Evolutionary conservation across 2,888 invertebrate species (phyloP), one percentile per base, ranked within the genome.

Genomic region (Nomada ruficornis): DNA sequence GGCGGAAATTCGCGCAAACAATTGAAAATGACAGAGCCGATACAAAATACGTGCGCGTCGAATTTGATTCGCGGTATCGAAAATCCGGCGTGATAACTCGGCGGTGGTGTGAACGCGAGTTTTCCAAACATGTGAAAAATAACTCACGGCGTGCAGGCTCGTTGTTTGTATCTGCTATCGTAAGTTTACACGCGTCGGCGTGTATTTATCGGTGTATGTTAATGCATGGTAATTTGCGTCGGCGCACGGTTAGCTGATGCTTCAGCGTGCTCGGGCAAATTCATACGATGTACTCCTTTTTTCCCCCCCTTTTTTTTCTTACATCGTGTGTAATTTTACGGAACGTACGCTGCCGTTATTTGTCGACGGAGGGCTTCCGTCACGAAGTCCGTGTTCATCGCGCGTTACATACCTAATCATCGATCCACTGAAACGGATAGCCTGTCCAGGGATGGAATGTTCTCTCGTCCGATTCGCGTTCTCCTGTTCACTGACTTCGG

Each of bases 161-260:
- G 20, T 11, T 50, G 44, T 60, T 52, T 54, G 52, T 70, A 70
- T 62, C 70, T 54, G 20, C 29, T 54, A 60, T 75, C 52, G 69
- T 26, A 36, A 60, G 52, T 60, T 60, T 52, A 75, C 75, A 75
- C 69, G 60, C 52, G 75, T 60, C n/a, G 2, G 20, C 70, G 5
- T 26, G 26, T 44, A 29, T 76, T 54, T 70, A 70, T 42, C 26
- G 23, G 15, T 7, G 54, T 62, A 47, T 50, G 47, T 67, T 47
- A 59, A 68, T 55, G 44, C 55, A 67, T 54, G 74, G 57, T 59
- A 74, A 59, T 68, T 68, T 15, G 36, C 18, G 67, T 63, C 20
- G 20, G 36, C 47, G 54, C 44, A 23, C 68, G 68, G 36, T 18
- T 47, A n/a, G 29, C 23, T 13, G 29, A 23, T 23, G 57, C 47